Conservation (phyloP, 2,113 vertebrate genomes). For the Entosphenus tridentatus region DNA sequence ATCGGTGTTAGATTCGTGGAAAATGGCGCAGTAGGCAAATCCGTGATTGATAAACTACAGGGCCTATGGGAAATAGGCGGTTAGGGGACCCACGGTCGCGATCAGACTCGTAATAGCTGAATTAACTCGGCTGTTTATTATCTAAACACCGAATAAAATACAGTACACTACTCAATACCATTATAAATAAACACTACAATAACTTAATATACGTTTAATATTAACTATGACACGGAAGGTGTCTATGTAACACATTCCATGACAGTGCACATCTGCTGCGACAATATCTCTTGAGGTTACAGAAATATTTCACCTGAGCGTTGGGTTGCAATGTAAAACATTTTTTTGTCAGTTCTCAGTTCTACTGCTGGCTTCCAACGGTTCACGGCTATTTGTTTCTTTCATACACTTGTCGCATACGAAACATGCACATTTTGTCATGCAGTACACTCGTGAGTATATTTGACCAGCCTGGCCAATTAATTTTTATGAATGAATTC, state of each 20-base stretch:
- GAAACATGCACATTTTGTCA: slow-evolving; percentile 1
- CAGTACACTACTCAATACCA: too few species aligned
- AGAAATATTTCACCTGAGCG: neutral
- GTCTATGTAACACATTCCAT: neutral
- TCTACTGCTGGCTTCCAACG: neutral
- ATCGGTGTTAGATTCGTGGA: too few species aligned
- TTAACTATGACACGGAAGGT: neutral
- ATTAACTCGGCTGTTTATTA: too few species aligned
- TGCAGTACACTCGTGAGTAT: neutral
- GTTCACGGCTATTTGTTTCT: slow-evolving; percentile 4
- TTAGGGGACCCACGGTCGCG: too few species aligned
- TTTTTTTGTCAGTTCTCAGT: neutral
- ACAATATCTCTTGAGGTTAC: neutral
- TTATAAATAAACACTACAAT: too few species aligned
- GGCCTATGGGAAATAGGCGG: too few species aligned
- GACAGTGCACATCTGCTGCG: neutral
- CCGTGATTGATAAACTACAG: too few species aligned
- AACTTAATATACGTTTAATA: too few species aligned
- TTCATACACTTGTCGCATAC: slow-evolving; percentile 1
- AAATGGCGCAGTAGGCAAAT: too few species aligned
- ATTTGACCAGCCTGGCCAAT: neutral
- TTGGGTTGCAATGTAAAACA: neutral
- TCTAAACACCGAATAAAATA: too few species aligned
- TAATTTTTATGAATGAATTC: slow-evolving; percentile 1
- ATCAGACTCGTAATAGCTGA: too few species aligned